phyloP scores from a whole-genome alignment of 1,140 invertebrate species.

The Oryctes rhinoceros region DNA sequence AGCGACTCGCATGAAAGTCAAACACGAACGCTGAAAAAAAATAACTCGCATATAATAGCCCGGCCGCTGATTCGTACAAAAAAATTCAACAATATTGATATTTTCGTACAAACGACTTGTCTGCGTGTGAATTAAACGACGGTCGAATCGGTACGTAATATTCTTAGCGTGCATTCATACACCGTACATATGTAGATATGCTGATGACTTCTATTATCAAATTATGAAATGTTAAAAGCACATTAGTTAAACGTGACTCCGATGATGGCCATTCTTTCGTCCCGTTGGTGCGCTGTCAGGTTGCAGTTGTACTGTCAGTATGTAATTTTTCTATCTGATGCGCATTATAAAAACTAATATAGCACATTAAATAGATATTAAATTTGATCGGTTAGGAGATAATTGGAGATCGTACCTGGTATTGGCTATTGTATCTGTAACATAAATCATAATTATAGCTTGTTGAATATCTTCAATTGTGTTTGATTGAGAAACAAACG shows the following conservation, averaged over 20 bases:
- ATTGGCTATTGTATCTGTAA: too few relatives aligned
- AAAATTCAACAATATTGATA: constrained; percentile 8
- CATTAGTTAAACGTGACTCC: background rate
- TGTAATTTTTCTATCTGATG: background rate
- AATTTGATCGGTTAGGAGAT: too few relatives aligned
- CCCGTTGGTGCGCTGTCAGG: background rate
- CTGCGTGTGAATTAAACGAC: background rate
- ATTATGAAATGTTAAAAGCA: constrained; percentile 1
- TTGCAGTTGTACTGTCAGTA: background rate
- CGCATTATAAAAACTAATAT: background rate
- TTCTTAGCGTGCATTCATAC: background rate
- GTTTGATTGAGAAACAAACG: too few relatives aligned
- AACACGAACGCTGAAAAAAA: background rate
- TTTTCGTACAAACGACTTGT: constrained; percentile 5
- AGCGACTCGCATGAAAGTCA: background rate
- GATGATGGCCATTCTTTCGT: background rate
- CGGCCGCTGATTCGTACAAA: background rate
- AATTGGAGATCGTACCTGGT: too few relatives aligned
- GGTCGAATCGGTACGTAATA: background rate
- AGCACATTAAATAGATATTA: too few relatives aligned
- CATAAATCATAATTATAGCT: too few relatives aligned
- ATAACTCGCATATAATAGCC: background rate
- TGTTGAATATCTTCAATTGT: too few relatives aligned
- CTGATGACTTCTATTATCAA: constrained; percentile 7
- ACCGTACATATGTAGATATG: background rate